Evolutionary conservation across 2,888 invertebrate genomes (phyloP).

Genomic region (Conus canariensis): DNA sequence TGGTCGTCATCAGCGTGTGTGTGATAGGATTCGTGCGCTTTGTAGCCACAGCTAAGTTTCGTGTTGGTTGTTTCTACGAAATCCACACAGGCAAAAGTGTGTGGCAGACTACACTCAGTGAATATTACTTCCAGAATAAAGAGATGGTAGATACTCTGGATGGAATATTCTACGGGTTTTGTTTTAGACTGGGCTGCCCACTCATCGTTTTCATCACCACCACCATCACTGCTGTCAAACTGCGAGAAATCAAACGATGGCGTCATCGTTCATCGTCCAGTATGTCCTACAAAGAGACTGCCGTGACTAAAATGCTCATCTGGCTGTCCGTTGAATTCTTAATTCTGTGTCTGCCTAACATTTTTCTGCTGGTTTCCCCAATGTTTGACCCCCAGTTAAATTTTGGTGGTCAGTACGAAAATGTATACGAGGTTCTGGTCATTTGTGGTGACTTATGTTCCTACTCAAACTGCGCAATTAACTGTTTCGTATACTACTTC

Average conservation of each 20-base stretch:
- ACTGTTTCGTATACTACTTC: too few species aligned
- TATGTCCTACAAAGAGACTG: conserved; percentile 28
- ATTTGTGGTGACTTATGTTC: not conserved
- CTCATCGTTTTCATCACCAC: conserved; percentile 30
- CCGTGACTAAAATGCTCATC: conserved; percentile 33
- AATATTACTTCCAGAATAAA: conserved; percentile 11
- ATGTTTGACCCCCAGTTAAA: not conserved
- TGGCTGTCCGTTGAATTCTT: conserved; percentile 30
- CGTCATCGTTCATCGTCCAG: not conserved
- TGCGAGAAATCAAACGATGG: not conserved
- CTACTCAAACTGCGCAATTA: not conserved
- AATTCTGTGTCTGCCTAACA: conserved; percentile 2
- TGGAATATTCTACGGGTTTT: conserved; percentile 19
- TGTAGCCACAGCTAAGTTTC: conserved; percentile 19
- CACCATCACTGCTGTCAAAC: conserved; percentile 30
- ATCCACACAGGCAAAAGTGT: not conserved
- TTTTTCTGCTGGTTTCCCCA: not conserved
- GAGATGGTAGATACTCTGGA: not conserved
- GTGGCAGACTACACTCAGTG: conserved; percentile 10
- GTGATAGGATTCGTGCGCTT: conserved; percentile 1
- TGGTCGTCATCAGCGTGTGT: not conserved
- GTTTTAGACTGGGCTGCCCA: not conserved
- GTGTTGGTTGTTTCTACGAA: conserved; percentile 11
- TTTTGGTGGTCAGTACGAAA: not conserved
- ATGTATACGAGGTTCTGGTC: not conserved